Percentiles rank a stretch among this genome's conserved stretches.
These are phyloP conservation scores for Plectus sambesii DNA, from an alignment of 1,140 invertebrate genomes.

Conservation along the genomic window DNA sequence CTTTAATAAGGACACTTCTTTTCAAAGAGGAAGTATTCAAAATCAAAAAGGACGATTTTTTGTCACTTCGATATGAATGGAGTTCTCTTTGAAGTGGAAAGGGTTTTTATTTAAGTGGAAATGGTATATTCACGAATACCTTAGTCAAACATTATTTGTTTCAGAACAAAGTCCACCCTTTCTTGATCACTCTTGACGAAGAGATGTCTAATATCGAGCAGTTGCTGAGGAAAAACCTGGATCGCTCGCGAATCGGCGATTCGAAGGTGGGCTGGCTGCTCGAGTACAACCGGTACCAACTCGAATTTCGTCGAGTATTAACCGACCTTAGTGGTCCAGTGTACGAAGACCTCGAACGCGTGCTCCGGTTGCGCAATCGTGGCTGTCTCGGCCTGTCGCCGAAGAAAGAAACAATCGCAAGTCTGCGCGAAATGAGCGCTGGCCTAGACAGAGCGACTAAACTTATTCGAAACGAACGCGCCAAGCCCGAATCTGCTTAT, in stretches of 20 bases:
- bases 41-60: too few species aligned
- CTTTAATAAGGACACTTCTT: too few species aligned
- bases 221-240: neutral
- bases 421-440: neutral
- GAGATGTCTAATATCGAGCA: constrained; percentile 7
- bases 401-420: constrained; percentile 5
- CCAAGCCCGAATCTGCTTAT: too few species aligned
- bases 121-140: too few species aligned
- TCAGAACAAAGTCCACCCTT: constrained; percentile 6
- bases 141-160: too few species aligned
- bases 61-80: too few species aligned
- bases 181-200: constrained; percentile 10
- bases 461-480: too few species aligned
- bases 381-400: neutral
- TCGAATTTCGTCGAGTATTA: constrained; percentile 6
- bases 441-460: constrained; percentile 7
- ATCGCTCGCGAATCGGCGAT: constrained; percentile 2
- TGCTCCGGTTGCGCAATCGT: neutral
- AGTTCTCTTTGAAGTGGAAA: too few species aligned
- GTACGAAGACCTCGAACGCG: constrained; percentile 6
- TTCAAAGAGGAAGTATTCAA: too few species aligned
- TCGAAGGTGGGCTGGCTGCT: constrained; percentile 10
- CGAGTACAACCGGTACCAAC: constrained; percentile 7
- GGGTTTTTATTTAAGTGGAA: too few species aligned
- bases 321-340: neutral